These are phyloP conservation scores for Lycorma delicatula DNA, from an alignment of 1,140 invertebrate species.

Conservation along the genomic window DNA sequence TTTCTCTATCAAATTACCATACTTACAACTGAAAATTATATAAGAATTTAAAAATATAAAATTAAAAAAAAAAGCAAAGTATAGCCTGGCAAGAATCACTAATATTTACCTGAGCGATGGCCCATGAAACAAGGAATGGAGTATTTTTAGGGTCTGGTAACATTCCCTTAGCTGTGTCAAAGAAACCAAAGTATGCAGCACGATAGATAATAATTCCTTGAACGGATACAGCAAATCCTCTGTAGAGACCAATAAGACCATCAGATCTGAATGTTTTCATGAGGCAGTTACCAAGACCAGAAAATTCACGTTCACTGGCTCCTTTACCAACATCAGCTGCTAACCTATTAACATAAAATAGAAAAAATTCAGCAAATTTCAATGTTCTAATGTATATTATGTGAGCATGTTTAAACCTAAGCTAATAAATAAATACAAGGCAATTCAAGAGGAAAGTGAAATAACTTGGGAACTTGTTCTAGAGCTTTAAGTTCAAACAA, in stretches of 20 bases:
- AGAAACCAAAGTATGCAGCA: slow-evolving; percentile 89
- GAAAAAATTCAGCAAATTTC: too few species aligned
- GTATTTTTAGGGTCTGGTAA: slow-evolving; percentile 75
- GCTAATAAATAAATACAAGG: too few species aligned
- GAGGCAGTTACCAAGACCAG: slow-evolving; percentile 73
- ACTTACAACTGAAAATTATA: neutral
- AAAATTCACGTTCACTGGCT: slow-evolving; percentile 63
- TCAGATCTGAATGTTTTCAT: slow-evolving; percentile 75
- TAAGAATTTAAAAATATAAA: neutral
- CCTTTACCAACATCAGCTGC: slow-evolving; percentile 76
- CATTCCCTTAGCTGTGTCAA: slow-evolving; percentile 84
- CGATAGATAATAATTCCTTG: slow-evolving; percentile 81
- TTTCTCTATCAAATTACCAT: neutral
- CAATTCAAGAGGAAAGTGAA: too few species aligned
- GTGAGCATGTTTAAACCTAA: too few species aligned
- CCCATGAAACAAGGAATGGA: slow-evolving; percentile 65
- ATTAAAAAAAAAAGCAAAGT: neutral
- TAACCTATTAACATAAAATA: too few species aligned
- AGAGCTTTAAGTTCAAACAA: too few species aligned
- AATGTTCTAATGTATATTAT: too few species aligned
- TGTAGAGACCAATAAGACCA: slow-evolving; percentile 73
- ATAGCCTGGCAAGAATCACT: neutral
- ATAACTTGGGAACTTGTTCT: too few species aligned
- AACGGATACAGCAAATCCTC: slow-evolving; percentile 85
- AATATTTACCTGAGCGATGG: slow-evolving; percentile 63